A percentile compares a stretch with the other conserved stretches of the same genome.
These are phyloP conservation scores for Boloria euphrosyne DNA, from an alignment of 2,888 invertebrate species.

Conservation along the genomic window DNA sequence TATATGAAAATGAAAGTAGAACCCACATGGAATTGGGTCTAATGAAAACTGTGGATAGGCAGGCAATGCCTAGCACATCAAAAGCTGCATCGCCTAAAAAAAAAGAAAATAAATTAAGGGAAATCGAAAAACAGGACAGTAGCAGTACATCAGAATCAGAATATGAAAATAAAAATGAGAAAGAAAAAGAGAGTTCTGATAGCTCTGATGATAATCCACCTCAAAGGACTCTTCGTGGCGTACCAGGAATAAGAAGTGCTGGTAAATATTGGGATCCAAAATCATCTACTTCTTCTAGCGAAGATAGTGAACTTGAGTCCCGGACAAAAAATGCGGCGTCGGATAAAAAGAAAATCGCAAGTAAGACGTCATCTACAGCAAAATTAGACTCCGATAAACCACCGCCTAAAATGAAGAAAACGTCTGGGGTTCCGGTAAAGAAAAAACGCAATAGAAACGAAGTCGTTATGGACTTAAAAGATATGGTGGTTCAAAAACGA, in stretches of 20 bases:
- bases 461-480: constrained; percentile 90
- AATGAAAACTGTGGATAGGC: constrained; percentile 75
- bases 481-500: constrained; percentile 93
- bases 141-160: constrained; percentile 77
- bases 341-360: constrained; percentile 70
- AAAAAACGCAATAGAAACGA: constrained; percentile 84
- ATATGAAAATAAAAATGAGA: constrained; percentile 70
- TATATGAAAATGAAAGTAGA: constrained; percentile 93
- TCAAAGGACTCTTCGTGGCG: constrained; percentile 85
- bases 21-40: constrained; percentile 85
- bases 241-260: constrained; percentile 88
- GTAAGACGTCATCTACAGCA: constrained; percentile 56
- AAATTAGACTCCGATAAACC: constrained; percentile 80
- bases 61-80: constrained; percentile 77
- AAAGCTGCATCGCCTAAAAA: constrained; percentile 70
- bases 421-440: constrained; percentile 70
- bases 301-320: constrained; percentile 77
- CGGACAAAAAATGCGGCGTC: constrained; percentile 58
- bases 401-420: constrained; percentile 73
- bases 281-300: constrained; percentile 84
- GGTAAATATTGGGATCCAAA: constrained; percentile 94
- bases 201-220: constrained; percentile 81
- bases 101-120: constrained; percentile 69
- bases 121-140: constrained; percentile 68
- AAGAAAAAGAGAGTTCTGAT: constrained; percentile 71